A percentile compares a stretch with the other conserved stretches of the same genome.
These are phyloP conservation scores for Noctua fimbriata DNA, from an alignment of 2,888 invertebrate genomes.

Conservation along the genomic window DNA sequence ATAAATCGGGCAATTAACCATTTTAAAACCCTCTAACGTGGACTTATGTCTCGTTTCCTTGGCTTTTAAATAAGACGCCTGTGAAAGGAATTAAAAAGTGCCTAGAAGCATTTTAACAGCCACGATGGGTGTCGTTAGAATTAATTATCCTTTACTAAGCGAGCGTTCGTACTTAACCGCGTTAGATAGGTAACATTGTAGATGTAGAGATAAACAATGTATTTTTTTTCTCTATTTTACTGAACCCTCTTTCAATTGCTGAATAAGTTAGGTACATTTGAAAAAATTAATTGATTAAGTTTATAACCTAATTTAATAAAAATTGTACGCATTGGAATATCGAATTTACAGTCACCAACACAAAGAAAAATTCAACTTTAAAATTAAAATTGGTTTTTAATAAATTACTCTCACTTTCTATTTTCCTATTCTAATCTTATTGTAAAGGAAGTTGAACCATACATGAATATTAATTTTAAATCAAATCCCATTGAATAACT, in stretches of 20 bases:
- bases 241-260: neutral
- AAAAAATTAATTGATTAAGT: too few relatives aligned
- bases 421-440: too few relatives aligned
- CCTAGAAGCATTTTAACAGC: constrained; percentile 71
- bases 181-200: constrained; percentile 36
- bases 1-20: constrained; percentile 83
- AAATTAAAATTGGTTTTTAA: too few relatives aligned
- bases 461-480: too few relatives aligned
- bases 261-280: too few relatives aligned
- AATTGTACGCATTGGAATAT: too few relatives aligned
- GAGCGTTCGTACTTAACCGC: constrained; percentile 69
- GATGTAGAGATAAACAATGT: constrained; percentile 13
- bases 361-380: too few relatives aligned
- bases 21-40: constrained; percentile 76
- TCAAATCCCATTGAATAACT: too few relatives aligned
- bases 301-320: too few relatives aligned
- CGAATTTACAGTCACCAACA: too few relatives aligned
- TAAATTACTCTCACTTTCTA: too few relatives aligned
- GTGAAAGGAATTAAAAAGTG: constrained; percentile 64
- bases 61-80: constrained; percentile 77
- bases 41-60: constrained; percentile 81
- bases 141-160: constrained; percentile 81
- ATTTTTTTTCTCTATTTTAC: neutral
- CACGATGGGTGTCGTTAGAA: constrained; percentile 75
- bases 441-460: too few relatives aligned